Conservation (phyloP, 2,113 vertebrate species). For the Mobula birostris region DNA sequence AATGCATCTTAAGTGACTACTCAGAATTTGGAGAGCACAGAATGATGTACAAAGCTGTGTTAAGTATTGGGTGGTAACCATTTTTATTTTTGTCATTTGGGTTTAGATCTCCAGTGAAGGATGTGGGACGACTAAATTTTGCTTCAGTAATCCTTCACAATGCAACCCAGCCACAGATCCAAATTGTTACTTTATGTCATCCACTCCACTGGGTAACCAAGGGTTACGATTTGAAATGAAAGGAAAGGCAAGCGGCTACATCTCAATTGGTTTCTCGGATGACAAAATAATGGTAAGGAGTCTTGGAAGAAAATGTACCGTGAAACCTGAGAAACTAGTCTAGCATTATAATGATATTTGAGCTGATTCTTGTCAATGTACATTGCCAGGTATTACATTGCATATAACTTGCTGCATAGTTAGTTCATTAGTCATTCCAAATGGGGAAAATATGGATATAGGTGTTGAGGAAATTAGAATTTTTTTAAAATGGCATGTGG, state of each 20-base stretch:
- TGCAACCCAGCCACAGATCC: slow-evolving; percentile 49
- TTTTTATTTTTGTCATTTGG: neutral
- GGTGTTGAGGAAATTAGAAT: neutral
- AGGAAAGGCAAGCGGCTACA: slow-evolving; percentile 53
- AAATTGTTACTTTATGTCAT: slow-evolving; percentile 59
- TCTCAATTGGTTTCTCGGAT: slow-evolving; percentile 62
- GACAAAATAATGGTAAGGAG: slow-evolving; percentile 58
- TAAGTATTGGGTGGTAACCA: neutral
- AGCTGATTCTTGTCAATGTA: neutral
- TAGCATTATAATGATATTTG: neutral
- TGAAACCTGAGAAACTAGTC: too few relatives aligned
- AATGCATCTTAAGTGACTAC: neutral
- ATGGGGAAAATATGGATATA: neutral
- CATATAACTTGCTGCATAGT: neutral
- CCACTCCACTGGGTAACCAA: slow-evolving; percentile 27
- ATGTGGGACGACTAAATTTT: slow-evolving; percentile 57
- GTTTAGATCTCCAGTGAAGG: slow-evolving; percentile 42
- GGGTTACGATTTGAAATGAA: slow-evolving; percentile 52
- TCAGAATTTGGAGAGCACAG: neutral
- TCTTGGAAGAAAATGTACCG: neutral
- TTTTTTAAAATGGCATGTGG: neutral
- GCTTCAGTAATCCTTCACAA: slow-evolving; percentile 51
- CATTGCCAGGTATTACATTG: neutral
- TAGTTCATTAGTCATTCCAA: neutral
- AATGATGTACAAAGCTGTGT: neutral